phyloP scores from a whole-genome alignment of 2,888 invertebrate species.

The Drosophila lacicola region DNA sequence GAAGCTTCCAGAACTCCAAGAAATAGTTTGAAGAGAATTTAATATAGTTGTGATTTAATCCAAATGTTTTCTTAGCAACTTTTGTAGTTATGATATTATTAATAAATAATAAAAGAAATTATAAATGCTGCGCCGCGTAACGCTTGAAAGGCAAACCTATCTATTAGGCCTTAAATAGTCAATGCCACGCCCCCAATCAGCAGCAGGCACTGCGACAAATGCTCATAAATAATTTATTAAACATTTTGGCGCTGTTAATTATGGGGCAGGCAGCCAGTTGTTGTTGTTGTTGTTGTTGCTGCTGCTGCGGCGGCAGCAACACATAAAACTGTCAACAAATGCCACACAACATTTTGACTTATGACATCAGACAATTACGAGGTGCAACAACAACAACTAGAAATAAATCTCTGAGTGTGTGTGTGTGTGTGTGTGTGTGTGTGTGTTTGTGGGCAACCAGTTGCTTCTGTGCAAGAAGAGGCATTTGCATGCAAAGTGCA shows the following conservation, averaged over 20 bases:
- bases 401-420: conserved; percentile 10
- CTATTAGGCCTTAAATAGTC: not conserved
- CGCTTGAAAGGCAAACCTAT: not conserved
- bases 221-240: conserved; percentile 18
- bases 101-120: no score
- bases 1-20: no score
- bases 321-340: conserved; percentile 60
- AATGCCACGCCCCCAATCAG: conserved; percentile 10
- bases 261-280: conserved; percentile 16
- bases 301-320: conserved; percentile 18
- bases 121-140: no score
- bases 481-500: conserved; percentile 66
- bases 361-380: conserved; percentile 74
- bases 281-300: not conserved
- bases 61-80: no score
- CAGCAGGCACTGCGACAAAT: not conserved
- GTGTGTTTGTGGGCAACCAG: conserved; percentile 34
- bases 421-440: not conserved
- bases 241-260: conserved; percentile 25
- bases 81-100: no score
- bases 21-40: no score
- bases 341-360: conserved; percentile 67
- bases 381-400: conserved; percentile 28
- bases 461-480: conserved; percentile 49
- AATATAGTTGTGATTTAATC: no score